These are phyloP conservation scores for Pocota personata DNA, from an alignment of 2,888 invertebrate genomes.

Conservation along the genomic window DNA sequence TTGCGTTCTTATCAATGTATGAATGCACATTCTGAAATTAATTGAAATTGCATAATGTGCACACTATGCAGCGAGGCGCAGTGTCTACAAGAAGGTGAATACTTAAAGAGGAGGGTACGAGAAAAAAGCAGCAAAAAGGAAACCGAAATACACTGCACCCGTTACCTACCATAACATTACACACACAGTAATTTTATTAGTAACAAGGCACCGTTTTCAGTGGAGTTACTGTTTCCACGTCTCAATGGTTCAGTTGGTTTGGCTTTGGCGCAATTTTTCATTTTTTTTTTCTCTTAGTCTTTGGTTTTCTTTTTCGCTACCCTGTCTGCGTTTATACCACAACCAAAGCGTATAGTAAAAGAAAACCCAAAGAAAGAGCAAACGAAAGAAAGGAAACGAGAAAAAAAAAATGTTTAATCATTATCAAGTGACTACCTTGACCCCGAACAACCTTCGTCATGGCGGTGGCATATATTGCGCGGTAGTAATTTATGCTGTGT, in stretches of 20 bases:
- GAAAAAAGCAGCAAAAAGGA: conserved; percentile 43
- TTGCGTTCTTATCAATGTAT: conserved; percentile 63
- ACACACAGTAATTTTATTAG: conserved; percentile 57
- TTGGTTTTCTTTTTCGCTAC: conserved; percentile 1
- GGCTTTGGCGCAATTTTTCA: conserved; percentile 46
- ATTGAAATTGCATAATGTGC: conserved; percentile 68
- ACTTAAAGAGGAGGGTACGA: conserved; percentile 2
- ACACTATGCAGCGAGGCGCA: conserved; percentile 13
- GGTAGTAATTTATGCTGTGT: conserved; percentile 71
- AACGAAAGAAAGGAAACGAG: conserved; percentile 32
- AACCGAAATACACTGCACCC: conserved; percentile 63
- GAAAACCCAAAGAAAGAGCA: conserved; percentile 56
- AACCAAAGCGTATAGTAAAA: conserved; percentile 34
- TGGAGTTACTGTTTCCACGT: conserved; percentile 69
- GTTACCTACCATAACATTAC: conserved; percentile 71
- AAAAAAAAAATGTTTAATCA: conserved; percentile 66
- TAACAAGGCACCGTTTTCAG: conserved; percentile 65
- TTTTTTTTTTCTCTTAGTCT: conserved; percentile 54
- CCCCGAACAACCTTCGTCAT: conserved; percentile 71
- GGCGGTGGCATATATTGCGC: conserved; percentile 68
- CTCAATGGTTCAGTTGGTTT: conserved; percentile 62
- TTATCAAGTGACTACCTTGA: conserved; percentile 73
- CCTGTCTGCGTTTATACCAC: conserved; percentile 33
- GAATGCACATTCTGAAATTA: conserved; percentile 62
- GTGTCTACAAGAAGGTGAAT: conserved; percentile 1